Conservation (phyloP, 2,113 vertebrate genomes). For the Coreoperca whiteheadi region DNA sequence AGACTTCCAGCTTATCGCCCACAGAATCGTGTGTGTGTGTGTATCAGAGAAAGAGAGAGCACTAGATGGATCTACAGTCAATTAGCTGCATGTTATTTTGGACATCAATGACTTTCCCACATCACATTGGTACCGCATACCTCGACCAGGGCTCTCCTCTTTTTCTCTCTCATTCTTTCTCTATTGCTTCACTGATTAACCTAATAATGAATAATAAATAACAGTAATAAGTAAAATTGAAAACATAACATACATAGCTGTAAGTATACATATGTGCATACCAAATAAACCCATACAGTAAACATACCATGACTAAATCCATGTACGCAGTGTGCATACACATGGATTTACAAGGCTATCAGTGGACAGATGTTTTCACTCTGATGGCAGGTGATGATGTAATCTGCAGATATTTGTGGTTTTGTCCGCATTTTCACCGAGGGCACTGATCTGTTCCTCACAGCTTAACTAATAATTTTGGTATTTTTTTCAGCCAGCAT, state of each 20-base stretch:
- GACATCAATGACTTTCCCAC: constrained; percentile 51
- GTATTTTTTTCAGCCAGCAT: background rate
- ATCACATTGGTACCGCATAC: constrained; percentile 28
- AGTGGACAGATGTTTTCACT: constrained; percentile 18
- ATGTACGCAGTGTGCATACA: background rate
- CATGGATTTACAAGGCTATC: background rate
- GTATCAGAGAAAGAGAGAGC: background rate
- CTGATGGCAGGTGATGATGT: background rate
- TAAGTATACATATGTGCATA: background rate
- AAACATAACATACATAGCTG: background rate
- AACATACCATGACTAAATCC: background rate
- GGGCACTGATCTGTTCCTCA: background rate
- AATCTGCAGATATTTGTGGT: constrained; percentile 16
- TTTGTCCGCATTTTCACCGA: background rate
- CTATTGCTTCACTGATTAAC: background rate
- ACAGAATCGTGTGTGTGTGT: constrained; percentile 54
- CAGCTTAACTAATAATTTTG: background rate
- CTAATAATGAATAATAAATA: background rate
- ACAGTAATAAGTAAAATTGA: background rate
- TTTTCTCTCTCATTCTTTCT: background rate
- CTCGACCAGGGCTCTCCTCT: background rate
- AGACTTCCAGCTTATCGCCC: constrained; percentile 77
- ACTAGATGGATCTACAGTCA: constrained; percentile 50
- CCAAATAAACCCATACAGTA: background rate
- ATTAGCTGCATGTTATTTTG: constrained; percentile 59